A percentile compares a stretch with the other conserved stretches of the same genome.
These are phyloP conservation scores for Cyprinodon tularosa DNA, from an alignment of 2,113 vertebrate genomes.

Conservation along the genomic window DNA sequence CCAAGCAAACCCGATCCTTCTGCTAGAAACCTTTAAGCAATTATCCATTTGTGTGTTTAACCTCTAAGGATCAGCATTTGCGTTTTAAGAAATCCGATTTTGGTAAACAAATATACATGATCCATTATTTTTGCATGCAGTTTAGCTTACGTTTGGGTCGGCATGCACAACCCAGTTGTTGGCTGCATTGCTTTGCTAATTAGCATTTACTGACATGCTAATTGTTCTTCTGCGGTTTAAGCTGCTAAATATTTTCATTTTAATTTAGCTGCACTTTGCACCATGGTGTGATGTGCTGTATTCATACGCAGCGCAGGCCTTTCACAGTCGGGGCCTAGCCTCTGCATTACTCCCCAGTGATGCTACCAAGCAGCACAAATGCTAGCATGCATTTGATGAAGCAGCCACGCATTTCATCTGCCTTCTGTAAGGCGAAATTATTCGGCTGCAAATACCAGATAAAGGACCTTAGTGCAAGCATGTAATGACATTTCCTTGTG, in stretches of 20 bases:
- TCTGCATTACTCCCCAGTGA: slow-evolving; percentile 54
- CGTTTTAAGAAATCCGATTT: neutral
- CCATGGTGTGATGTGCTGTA: neutral
- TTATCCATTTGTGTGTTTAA: no score
- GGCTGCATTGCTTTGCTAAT: slow-evolving; percentile 56
- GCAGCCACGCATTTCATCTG: slow-evolving; percentile 57
- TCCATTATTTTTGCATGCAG: slow-evolving; percentile 52
- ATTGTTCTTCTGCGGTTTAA: neutral
- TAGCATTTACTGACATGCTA: slow-evolving; percentile 18
- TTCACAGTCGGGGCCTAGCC: slow-evolving; percentile 52
- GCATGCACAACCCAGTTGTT: slow-evolving; percentile 58
- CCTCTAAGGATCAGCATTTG: neutral
- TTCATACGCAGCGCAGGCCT: slow-evolving; percentile 38
- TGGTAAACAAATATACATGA: slow-evolving; percentile 3
- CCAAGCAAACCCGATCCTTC: slow-evolving; percentile 32
- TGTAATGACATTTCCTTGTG: neutral
- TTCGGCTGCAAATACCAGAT: neutral
- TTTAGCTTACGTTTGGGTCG: slow-evolving; percentile 63
- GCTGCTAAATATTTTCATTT: neutral
- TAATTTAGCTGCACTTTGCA: neutral
- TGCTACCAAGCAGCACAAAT: slow-evolving; percentile 53
- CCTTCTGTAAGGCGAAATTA: slow-evolving; percentile 17
- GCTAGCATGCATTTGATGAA: slow-evolving; percentile 56
- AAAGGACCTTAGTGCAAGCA: neutral
- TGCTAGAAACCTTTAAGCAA: slow-evolving; percentile 1